Evolutionary conservation across 2,888 invertebrate genomes (phyloP), one percentile per base, ranked within the genome.

Genomic region (Sceliomorpha sp.): DNA sequence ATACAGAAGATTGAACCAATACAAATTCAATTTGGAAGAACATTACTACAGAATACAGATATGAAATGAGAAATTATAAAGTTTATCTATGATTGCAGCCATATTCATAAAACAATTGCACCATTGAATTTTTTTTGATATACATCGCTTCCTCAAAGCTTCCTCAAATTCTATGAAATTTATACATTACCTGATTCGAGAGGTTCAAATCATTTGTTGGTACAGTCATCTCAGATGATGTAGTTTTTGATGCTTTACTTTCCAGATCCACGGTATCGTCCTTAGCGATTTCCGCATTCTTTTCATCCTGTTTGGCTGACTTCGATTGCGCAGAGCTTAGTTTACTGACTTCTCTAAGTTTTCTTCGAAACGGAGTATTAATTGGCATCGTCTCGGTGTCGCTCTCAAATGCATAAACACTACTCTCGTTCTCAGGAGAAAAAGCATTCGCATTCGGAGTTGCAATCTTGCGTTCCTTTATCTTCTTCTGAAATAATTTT

Each of bases 331-430:
- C 50, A 14, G 37, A 39, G 31, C 45, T 53, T 0, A 31, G 32
- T 27, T 76, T 74, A 6, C 32, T 36, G 5, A 66, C 51, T 2
- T 86, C 88, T 42, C 85, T 88, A 40, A 77, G 72, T 76, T 85
- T 87, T 55, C 86, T 75, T 68, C 87, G 73, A 84, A 93, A 92
- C 0, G 92, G 92, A 9, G 91, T 91, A 55, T 89, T 91, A 13
- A 90, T 86, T 0, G 89, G 89, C 10, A 90, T 89, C 37, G 39
- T 51, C 62, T 92, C 93, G 20, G 90, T 91, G 34, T 93, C 93
- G 68, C 92, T 92, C 72, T 93, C 93, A 81, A 94, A 94, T 1
- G 93, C 93, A 77, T 94, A 93, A 9, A 93, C 91, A 60, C 93
- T 93, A 63, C 92, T 92, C 80, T 93, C 93, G 78, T 93, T 93